A percentile compares a stretch with the other conserved stretches of the same genome.
These are phyloP conservation scores for Harpagus bidentatus DNA, from an alignment of 2,113 vertebrate genomes.

Conservation along the genomic window DNA sequence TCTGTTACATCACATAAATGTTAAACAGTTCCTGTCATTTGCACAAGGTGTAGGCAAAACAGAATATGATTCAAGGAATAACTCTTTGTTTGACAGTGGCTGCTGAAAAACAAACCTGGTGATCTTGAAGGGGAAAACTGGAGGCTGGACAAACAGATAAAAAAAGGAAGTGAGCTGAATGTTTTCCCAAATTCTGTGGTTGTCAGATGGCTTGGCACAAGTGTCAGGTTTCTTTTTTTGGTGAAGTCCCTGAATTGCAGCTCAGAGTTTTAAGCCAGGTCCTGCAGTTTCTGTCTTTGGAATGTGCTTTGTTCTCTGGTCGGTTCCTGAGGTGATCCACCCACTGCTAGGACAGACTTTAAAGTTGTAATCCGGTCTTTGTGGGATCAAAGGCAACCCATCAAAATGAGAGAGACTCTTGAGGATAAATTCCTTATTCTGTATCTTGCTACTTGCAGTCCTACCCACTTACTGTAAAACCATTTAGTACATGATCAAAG, in stretches of 20 bases:
- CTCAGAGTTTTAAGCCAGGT: conserved; percentile 1
- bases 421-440: not conserved
- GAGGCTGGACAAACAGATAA: conserved; percentile 1
- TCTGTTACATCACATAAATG: not conserved
- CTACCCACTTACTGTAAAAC: not conserved
- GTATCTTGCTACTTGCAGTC: not conserved
- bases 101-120: not conserved
- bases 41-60: not conserved
- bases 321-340: not conserved
- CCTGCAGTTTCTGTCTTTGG: not conserved
- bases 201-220: conserved; percentile 11
- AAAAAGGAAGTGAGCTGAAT: not conserved
- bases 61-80: not conserved
- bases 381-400: not conserved
- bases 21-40: not conserved
- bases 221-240: not conserved
- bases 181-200: conserved; percentile 12
- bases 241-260: not conserved
- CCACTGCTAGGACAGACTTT: not conserved
- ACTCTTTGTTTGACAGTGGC: not conserved
- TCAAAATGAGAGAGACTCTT: not conserved
- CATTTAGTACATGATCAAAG: not conserved
- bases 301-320: conserved; percentile 44
- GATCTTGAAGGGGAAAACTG: not conserved
- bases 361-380: not conserved